Conservation (phyloP, 1,140 invertebrate genomes). For the Zaprionus inermis region DNA sequence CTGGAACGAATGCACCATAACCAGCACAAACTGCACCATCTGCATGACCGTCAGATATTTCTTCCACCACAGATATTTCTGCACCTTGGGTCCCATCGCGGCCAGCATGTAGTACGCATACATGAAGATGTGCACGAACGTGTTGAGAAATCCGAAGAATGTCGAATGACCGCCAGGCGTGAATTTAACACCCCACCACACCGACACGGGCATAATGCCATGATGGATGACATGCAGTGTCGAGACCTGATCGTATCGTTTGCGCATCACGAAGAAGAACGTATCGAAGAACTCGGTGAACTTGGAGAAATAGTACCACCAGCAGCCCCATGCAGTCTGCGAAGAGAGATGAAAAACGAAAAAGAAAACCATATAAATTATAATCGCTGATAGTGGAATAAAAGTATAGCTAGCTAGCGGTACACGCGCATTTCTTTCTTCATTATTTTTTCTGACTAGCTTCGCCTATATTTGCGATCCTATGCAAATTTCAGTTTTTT, state of each 20-base stretch:
- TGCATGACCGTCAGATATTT: slow-evolving; percentile 95
- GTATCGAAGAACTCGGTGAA: slow-evolving; percentile 95
- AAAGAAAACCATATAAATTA: slow-evolving; percentile 9
- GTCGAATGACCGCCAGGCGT: slow-evolving; percentile 90
- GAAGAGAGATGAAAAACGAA: slow-evolving; percentile 38
- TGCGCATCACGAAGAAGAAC: slow-evolving; percentile 94
- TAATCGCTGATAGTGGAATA: not conserved
- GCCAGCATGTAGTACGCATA: slow-evolving; percentile 95
- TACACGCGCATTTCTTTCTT: slow-evolving; percentile 13
- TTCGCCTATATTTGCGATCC: slow-evolving; percentile 20
- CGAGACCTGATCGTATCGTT: slow-evolving; percentile 93
- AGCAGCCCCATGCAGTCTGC: slow-evolving; percentile 90
- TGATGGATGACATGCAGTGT: slow-evolving; percentile 97
- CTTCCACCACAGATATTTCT: slow-evolving; percentile 97
- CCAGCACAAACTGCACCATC: slow-evolving; percentile 93
- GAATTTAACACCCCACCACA: slow-evolving; percentile 97
- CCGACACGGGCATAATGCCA: slow-evolving; percentile 95
- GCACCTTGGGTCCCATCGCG: slow-evolving; percentile 92
- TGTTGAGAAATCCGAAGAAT: slow-evolving; percentile 94
- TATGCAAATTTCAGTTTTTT: slow-evolving; percentile 25
- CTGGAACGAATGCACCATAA: slow-evolving; percentile 93
- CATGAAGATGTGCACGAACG: slow-evolving; percentile 96
- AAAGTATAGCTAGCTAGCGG: not conserved
- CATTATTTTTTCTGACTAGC: not conserved
- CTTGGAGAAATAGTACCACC: slow-evolving; percentile 96